A percentile compares a stretch with the other conserved stretches of the same genome.
Evolutionary conservation across 2,888 invertebrate species (phyloP).

Genomic region (Hydriomena furcata): DNA sequence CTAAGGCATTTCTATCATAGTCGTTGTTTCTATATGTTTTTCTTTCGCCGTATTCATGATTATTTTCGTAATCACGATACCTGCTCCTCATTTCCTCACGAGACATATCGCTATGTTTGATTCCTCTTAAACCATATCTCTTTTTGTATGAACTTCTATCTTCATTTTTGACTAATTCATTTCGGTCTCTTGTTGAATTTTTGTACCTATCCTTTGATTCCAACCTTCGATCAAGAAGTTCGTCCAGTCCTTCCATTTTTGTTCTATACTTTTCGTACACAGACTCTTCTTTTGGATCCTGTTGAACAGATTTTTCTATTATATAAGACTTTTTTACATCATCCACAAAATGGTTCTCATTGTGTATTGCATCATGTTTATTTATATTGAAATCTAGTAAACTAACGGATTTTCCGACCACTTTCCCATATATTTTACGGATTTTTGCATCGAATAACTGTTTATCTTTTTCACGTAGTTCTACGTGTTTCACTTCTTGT

Average conservation of each 20-base stretch:
- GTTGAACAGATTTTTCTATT: constrained; percentile 20
- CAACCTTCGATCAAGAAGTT: constrained; percentile 15
- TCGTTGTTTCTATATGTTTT: constrained; percentile 25
- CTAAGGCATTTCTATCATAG: constrained; percentile 22
- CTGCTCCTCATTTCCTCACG: constrained; percentile 11
- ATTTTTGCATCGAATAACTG: constrained; percentile 62
- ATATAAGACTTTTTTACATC: constrained; percentile 8
- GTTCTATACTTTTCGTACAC: constrained; percentile 2
- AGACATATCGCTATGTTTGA: constrained; percentile 22
- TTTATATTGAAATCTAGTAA: constrained; percentile 16
- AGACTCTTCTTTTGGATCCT: constrained; percentile 14
- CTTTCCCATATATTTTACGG: constrained; percentile 58
- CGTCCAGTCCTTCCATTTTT: constrained; percentile 2
- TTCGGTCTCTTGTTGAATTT: constrained; percentile 16
- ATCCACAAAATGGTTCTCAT: constrained; percentile 5
- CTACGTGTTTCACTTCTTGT: constrained; percentile 56
- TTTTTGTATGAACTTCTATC: constrained; percentile 6
- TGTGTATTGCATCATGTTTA: constrained; percentile 6
- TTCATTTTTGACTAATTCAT: constrained; percentile 14
- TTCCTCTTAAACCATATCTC: constrained; percentile 12
- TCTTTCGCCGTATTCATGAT: constrained; percentile 21
- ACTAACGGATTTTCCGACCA: constrained; percentile 43
- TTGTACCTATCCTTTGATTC: constrained; percentile 21
- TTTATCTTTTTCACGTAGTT: constrained; percentile 53
- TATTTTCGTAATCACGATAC: constrained; percentile 9